Conservation (phyloP, 2,888 invertebrate genomes). For the Teleogryllus oceanicus region DNA sequence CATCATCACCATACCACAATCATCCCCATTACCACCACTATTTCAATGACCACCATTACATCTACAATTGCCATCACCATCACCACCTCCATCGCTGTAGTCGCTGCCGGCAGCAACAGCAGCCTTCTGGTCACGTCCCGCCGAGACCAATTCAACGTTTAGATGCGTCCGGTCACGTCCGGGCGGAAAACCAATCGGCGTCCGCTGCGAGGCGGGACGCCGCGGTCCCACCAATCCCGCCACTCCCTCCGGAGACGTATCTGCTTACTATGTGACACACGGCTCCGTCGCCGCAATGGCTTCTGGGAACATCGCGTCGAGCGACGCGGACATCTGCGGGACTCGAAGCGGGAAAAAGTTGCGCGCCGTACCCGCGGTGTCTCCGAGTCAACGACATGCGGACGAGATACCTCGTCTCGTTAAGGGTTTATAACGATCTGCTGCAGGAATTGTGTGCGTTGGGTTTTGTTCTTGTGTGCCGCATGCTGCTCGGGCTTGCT, state of each 20-base stretch:
- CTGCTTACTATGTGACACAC: conserved; percentile 9
- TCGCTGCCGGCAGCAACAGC: neutral
- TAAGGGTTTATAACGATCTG: conserved; percentile 6
- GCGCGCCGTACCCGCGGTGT: neutral
- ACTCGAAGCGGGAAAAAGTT: conserved; percentile 4
- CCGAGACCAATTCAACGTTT: neutral
- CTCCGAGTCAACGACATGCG: neutral
- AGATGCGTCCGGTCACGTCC: neutral
- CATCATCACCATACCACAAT: no score
- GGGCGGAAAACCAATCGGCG: neutral
- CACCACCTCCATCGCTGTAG: neutral
- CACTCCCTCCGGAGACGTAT: neutral
- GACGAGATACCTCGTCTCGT: neutral
- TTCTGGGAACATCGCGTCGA: neutral
- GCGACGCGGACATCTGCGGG: conserved; percentile 18
- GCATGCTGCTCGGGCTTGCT: neutral
- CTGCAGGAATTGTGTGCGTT: neutral
- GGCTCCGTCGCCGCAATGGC: neutral
- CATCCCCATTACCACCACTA: no score
- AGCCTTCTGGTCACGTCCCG: neutral
- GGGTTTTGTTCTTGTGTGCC: neutral
- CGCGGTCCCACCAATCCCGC: neutral
- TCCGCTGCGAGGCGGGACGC: neutral
- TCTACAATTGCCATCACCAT: no score
- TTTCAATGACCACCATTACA: no score